Base-by-base conservation (phyloP, 2,888 invertebrate genomes). In the Lasius fuliginosus region DNA sequence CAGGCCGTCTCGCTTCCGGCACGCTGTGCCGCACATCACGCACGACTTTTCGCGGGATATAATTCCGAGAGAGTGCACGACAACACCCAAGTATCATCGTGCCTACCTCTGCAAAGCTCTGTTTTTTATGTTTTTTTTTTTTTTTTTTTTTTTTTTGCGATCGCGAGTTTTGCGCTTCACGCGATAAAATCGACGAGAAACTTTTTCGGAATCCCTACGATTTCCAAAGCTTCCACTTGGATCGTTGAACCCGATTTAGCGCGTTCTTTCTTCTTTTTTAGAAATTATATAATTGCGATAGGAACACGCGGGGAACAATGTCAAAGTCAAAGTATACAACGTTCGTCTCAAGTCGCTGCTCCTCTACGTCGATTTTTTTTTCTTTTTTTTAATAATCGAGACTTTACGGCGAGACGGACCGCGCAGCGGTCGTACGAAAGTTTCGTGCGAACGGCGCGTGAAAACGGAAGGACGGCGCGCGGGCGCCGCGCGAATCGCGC, bases 1-100 rank as follows among this genome's bases (percentile, higher is more conserved):
- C 58, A 79, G 87, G 86, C 88, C 69, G 73, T 46, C 62, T 77
- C 85, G 79, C 76, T 82, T 83, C 82, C 86, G 84, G 75, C 83
- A 86, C 82, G 84, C 88, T 62, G 9, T 58, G 58, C n/a, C 15
- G 90, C 73, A 74, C 83, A 79, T 65, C 82, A 81, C 86, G 89
- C 87, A 75, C 85, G 73, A 56, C 6, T 87, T 86, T 62, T 86
- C 89, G 76, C 71, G 60, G 27, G 46, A 33, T 46, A 56, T 30
- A 1, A 71, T 33, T 46, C n/a, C 18, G 71, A 71, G 36, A 71
- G 27, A 49, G 27, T 71, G 71, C 71, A 46, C 42, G 56, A 69
- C 23, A 15, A 46, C 46, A 8, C 42, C 0, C 53, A 5, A n/a
- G 53, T 23, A 60, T 4, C 71, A 71, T 79, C 60, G 36, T 60